These are phyloP conservation scores for Bos javanicus DNA, from an alignment of 2,113 vertebrate species.

Conservation along the genomic window DNA sequence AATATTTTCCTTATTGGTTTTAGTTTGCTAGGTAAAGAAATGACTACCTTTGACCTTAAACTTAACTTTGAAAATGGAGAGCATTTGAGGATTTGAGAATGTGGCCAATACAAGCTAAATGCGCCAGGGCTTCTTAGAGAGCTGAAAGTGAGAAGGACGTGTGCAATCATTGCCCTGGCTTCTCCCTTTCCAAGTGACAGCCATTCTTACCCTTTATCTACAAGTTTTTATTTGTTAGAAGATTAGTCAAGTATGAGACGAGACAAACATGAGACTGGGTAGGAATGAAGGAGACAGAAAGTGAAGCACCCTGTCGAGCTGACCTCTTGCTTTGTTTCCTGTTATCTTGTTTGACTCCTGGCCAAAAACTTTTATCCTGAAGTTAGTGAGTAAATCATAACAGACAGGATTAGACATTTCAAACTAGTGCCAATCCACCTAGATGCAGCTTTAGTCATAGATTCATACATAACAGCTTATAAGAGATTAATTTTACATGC, in stretches of 20 bases:
- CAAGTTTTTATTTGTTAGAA: not conserved
- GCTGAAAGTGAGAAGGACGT: not conserved
- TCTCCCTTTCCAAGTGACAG: not conserved
- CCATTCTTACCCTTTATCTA: not conserved
- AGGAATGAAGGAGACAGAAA: not conserved
- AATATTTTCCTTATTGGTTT: not conserved
- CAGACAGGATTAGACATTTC: not conserved
- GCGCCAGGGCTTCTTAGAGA: not conserved
- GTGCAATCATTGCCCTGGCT: not conserved
- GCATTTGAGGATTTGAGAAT: not conserved
- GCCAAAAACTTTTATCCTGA: not conserved
- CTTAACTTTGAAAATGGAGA: not conserved
- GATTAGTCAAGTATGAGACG: not conserved
- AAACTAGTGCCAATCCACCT: not conserved
- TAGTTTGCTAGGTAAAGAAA: not conserved
- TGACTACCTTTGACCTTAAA: not conserved
- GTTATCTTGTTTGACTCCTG: not conserved
- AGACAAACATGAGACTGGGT: not conserved
- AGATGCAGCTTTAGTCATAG: not conserved
- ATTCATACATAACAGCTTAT: not conserved
- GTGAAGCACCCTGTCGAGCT: not conserved
- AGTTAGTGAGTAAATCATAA: not conserved
- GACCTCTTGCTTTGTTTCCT: not conserved
- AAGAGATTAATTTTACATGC: constrained; percentile 16
- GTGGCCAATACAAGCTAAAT: not conserved